phyloP scores from a whole-genome alignment of 1,140 invertebrate genomes.

The Zelostemma sp. region DNA sequence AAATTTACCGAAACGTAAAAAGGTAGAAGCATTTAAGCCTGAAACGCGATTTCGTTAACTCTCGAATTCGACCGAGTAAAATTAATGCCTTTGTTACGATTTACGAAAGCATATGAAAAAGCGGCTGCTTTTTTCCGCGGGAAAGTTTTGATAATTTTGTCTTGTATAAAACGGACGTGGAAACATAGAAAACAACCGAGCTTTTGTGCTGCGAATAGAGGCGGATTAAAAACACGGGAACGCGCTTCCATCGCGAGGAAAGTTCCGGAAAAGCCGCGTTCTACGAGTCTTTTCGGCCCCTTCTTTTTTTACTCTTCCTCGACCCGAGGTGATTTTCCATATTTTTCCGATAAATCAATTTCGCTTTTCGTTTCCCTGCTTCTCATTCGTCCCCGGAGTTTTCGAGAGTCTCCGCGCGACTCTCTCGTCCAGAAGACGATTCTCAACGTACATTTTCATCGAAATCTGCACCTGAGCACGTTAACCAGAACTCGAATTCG shows the following conservation, averaged over 20 bases:
- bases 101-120: neutral
- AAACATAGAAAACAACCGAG: conserved; percentile 8
- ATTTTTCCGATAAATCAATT: conserved; percentile 21
- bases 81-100: neutral
- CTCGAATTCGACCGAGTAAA: too few species aligned
- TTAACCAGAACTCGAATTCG: conserved; percentile 56
- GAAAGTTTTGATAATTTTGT: neutral
- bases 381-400: conserved; percentile 4
- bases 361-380: neutral
- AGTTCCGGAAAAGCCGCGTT: neutral
- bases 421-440: conserved; percentile 1
- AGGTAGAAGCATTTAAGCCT: too few species aligned
- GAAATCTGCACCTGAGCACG: neutral
- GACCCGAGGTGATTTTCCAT: neutral
- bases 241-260: neutral
- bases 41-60: too few species aligned
- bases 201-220: neutral
- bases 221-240: neutral
- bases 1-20: too few species aligned
- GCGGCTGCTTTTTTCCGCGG: neutral
- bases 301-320: conserved; percentile 8
- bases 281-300: conserved; percentile 1
- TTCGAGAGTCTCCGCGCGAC: neutral
- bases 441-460: neutral
- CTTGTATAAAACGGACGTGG: conserved; percentile 15